Evolutionary conservation across 2,888 invertebrate species (phyloP).

Genomic region (Philhelius pedissequus): DNA sequence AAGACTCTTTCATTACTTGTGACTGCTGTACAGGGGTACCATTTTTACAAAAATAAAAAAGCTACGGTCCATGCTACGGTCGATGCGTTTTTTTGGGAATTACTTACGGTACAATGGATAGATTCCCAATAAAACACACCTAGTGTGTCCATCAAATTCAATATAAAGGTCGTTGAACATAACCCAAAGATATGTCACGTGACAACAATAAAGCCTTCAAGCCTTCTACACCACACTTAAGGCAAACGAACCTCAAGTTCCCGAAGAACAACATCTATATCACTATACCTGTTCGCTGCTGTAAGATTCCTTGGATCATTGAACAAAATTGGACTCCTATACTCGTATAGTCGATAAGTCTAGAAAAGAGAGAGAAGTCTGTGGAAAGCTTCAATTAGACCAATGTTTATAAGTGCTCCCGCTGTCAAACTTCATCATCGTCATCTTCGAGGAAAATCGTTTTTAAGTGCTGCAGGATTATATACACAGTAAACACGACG

Average conservation of each 20-base stretch:
- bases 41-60: too few species aligned
- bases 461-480: constrained; percentile 43
- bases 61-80: too few species aligned
- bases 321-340: neutral
- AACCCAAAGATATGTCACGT: constrained; percentile 58
- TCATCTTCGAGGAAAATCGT: constrained; percentile 23
- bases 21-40: too few species aligned
- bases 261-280: neutral
- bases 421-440: constrained; percentile 65
- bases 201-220: constrained; percentile 27
- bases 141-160: constrained; percentile 57
- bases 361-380: neutral
- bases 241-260: constrained; percentile 15
- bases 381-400: constrained; percentile 49
- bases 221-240: constrained; percentile 14
- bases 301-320: constrained; percentile 17
- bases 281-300: neutral
- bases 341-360: neutral
- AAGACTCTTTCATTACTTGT: too few species aligned
- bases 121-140: too few species aligned
- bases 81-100: too few species aligned
- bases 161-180: constrained; percentile 63
- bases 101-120: too few species aligned
- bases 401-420: constrained; percentile 58
- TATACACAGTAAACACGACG: constrained; percentile 56